phyloP scores from a whole-genome alignment of 30 jellyfish, hydroid and myxozoan genomes.

The Hydractinia echinata region DNA sequence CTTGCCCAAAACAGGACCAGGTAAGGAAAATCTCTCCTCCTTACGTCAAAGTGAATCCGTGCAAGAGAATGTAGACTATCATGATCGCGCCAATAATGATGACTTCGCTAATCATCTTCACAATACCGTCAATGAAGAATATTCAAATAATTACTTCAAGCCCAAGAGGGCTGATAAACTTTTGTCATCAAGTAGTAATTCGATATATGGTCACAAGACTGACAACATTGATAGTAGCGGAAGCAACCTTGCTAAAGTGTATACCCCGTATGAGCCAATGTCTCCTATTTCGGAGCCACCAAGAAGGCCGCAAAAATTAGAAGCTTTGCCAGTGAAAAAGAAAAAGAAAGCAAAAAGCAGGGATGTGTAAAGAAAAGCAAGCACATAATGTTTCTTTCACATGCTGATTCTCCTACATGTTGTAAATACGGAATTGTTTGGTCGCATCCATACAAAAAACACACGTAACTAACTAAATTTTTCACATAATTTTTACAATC shows the following conservation, averaged over 20 bases:
- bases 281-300: constrained; percentile 39
- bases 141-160: constrained; percentile 59
- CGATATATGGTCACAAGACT: neutral
- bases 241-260: neutral
- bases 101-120: constrained; percentile 52
- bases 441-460: no score
- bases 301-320: constrained; percentile 69
- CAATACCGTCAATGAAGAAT: constrained; percentile 56
- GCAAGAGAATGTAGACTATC: constrained; percentile 38
- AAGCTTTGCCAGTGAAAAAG: constrained; percentile 78
- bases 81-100: constrained; percentile 54
- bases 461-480: no score
- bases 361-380: neutral
- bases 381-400: no score
- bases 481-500: no score
- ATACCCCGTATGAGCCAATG: constrained; percentile 31
- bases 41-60: neutral
- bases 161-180: constrained; percentile 86
- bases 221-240: neutral
- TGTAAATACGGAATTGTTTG: no score
- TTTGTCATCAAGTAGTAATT: constrained; percentile 39
- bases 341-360: constrained; percentile 51
- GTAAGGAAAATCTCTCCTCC: constrained; percentile 9
- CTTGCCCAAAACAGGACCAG: constrained; percentile 64
- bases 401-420: no score